Percentiles rank a stretch among this genome's conserved stretches.
These are phyloP conservation scores for Drosophila paramelanica DNA, from an alignment of 2,888 invertebrate species.

Conservation along the genomic window DNA sequence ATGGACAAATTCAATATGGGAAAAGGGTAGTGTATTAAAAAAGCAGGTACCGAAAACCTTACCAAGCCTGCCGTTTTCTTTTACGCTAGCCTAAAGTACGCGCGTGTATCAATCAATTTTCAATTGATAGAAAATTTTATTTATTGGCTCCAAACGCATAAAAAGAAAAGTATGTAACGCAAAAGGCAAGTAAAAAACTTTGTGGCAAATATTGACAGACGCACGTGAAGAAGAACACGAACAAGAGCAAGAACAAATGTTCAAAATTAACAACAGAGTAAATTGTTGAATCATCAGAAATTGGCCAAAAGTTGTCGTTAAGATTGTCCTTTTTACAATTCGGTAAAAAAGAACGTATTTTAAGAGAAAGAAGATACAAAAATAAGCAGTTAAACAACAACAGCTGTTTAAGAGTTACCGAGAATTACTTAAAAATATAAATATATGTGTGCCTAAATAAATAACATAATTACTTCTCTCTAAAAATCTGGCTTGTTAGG, in stretches of 20 bases:
- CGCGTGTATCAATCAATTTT: conserved; percentile 78
- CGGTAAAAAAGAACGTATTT: conserved; percentile 22
- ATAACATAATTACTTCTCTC: not conserved
- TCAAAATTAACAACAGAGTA: conserved; percentile 63
- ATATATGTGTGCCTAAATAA: not conserved
- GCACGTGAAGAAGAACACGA: conserved; percentile 12
- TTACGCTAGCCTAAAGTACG: conserved; percentile 11
- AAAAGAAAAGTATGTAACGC: conserved; percentile 16
- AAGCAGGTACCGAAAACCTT: not conserved
- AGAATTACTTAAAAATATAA: not conserved
- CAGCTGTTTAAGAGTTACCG: not conserved
- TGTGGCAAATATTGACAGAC: conserved; percentile 63
- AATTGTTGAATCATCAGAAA: conserved; percentile 69
- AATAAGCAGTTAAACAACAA: not conserved
- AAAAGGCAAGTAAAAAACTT: conserved; percentile 14
- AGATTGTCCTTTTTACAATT: conserved; percentile 54
- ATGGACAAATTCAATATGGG: too few relatives aligned
- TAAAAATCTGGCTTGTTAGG: not conserved
- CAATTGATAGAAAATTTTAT: conserved; percentile 77
- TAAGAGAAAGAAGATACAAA: not conserved
- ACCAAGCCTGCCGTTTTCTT: not conserved
- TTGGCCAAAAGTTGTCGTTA: conserved; percentile 12
- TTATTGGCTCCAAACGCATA: conserved; percentile 58
- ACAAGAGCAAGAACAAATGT: conserved; percentile 19
- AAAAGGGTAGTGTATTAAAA: not conserved